These are phyloP conservation scores for Schizopygopsis pylzovi DNA, from an alignment of 2,797 vertebrate genomes.

Conservation along the genomic window DNA sequence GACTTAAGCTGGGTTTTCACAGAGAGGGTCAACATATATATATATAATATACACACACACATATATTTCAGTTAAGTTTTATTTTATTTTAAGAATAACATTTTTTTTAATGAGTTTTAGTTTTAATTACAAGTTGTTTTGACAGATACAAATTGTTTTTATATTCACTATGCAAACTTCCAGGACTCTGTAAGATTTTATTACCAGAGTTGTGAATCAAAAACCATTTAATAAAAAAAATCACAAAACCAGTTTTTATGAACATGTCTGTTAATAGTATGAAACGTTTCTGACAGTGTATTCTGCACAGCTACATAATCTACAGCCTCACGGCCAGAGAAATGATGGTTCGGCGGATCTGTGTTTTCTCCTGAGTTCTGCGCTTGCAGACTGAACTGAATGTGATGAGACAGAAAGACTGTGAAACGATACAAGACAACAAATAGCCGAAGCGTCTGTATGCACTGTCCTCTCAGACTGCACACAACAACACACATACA, in stretches of 20 bases:
- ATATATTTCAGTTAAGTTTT: too few species aligned
- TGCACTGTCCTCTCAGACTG: background rate
- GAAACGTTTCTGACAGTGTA: background rate
- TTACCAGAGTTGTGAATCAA: background rate
- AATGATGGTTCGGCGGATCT: background rate
- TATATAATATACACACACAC: too few species aligned
- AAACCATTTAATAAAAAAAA: background rate
- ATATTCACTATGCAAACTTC: background rate
- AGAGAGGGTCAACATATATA: too few species aligned
- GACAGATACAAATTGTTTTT: background rate
- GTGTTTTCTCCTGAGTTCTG: background rate
- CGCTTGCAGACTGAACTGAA: background rate
- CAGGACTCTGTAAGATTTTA: background rate
- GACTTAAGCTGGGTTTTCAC: too few species aligned
- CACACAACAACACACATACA: background rate
- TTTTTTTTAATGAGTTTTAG: too few species aligned
- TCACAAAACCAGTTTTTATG: too few species aligned
- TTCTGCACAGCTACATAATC: background rate
- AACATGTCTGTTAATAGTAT: too few species aligned
- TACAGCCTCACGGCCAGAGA: background rate
- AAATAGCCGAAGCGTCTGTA: background rate
- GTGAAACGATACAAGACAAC: conserved; percentile 17
- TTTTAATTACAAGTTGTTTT: too few species aligned
- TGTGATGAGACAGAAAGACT: conserved; percentile 16
- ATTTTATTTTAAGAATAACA: too few species aligned